A percentile compares a stretch with the other conserved stretches of the same genome.
Evolutionary conservation across 2,113 vertebrate species (phyloP).

Genomic region (Siniperca chuatsi): DNA sequence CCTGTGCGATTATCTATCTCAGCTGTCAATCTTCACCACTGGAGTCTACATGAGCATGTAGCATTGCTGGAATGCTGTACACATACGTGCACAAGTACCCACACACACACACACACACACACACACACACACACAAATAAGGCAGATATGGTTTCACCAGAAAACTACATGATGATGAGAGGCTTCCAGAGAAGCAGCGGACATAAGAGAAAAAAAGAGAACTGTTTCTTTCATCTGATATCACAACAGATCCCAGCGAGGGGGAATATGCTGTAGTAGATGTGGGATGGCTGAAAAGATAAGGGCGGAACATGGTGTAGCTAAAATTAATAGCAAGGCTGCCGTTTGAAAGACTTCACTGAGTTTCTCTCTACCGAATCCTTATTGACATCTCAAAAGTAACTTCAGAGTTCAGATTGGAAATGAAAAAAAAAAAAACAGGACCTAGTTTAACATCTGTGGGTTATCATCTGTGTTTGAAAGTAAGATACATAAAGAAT

Average conservation of each 20-base stretch:
- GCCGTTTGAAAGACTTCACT: conserved; percentile 42
- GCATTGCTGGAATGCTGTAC: conserved; percentile 21
- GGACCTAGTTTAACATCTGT: conserved; percentile 11
- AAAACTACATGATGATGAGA: conserved; percentile 60
- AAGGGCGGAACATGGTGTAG: conserved; percentile 51
- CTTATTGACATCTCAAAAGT: conserved; percentile 39
- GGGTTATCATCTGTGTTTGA: background rate
- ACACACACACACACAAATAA: background rate
- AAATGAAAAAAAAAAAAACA: conserved; percentile 1
- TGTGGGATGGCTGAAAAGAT: conserved; percentile 44
- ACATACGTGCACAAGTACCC: background rate
- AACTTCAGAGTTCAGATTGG: conserved; percentile 28
- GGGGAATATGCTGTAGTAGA: conserved; percentile 25
- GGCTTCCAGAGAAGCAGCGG: conserved; percentile 43
- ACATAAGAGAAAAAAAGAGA: conserved; percentile 23
- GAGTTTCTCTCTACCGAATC: conserved; percentile 31
- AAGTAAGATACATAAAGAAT: background rate
- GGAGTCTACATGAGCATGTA: conserved; percentile 50
- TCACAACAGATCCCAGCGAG: conserved; percentile 56
- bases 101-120: conserved; percentile 8
- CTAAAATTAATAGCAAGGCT: conserved; percentile 59
- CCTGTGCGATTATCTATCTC: conserved; percentile 56
- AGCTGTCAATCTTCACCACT: conserved; percentile 69
- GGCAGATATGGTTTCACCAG: conserved; percentile 48
- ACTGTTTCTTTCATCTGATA: conserved; percentile 61